Evolutionary conservation across 2,888 invertebrate genomes (phyloP).

Genomic region (Micoletzkya japonica): DNA sequence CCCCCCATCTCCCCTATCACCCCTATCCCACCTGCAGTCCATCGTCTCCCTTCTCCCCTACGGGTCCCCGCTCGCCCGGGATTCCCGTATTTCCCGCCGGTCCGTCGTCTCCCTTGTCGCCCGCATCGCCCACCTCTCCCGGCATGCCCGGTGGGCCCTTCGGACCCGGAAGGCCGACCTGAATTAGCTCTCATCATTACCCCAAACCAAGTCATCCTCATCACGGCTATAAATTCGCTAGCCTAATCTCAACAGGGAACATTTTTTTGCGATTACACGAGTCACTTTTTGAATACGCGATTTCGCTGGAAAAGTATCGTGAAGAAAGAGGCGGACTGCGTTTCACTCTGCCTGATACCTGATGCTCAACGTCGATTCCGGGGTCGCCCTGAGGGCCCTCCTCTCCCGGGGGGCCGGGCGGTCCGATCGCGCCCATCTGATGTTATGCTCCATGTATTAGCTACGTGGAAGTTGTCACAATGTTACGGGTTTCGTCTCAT

Average conservation of each 20-base stretch:
- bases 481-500: too few species aligned
- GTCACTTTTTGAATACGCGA: too few species aligned
- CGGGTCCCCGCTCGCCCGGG: constrained; percentile 12
- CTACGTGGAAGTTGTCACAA: too few species aligned
- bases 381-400: constrained; percentile 51
- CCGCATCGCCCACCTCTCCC: constrained; percentile 37
- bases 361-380: constrained; percentile 50
- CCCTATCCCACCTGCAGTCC: constrained; percentile 13
- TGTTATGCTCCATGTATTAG: too few species aligned
- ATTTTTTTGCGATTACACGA: too few species aligned
- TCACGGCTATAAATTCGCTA: too few species aligned
- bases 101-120: constrained; percentile 21
- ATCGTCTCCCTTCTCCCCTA: constrained; percentile 11
- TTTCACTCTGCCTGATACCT: background rate
- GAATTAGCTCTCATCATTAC: background rate
- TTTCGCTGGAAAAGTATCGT: background rate
- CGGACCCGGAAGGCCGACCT: constrained; percentile 49
- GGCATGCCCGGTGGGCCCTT: constrained; percentile 48
- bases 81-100: constrained; percentile 2
- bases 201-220: background rate
- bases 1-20: background rate
- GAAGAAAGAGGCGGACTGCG: background rate
- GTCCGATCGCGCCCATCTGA: constrained; percentile 45
- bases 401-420: constrained; percentile 50
- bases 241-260: too few species aligned